These are phyloP conservation scores for Geophilus truncorum DNA, from an alignment of 2,888 invertebrate genomes.

Conservation along the genomic window DNA sequence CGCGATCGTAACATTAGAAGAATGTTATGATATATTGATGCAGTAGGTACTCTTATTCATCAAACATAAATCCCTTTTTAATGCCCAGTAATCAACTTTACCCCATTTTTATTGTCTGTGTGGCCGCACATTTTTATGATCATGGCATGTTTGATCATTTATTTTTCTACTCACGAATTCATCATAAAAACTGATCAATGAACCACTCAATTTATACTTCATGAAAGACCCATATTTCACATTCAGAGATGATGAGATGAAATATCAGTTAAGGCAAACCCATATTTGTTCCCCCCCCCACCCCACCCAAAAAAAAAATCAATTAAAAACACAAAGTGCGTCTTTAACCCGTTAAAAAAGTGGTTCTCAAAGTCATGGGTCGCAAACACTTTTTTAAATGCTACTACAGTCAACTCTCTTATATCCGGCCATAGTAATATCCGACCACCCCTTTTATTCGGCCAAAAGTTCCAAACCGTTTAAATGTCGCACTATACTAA, in stretches of 20 bases:
- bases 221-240: background rate
- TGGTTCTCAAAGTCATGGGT: too few relatives aligned
- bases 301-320: too few relatives aligned
- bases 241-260: background rate
- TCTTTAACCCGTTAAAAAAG: too few relatives aligned
- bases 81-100: background rate
- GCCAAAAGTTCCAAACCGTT: too few relatives aligned
- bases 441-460: too few relatives aligned
- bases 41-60: background rate
- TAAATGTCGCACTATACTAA: too few relatives aligned
- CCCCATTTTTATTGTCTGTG: background rate
- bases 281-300: too few relatives aligned
- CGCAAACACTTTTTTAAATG: too few relatives aligned
- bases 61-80: background rate
- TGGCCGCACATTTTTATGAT: background rate
- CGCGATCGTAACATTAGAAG: background rate
- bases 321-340: background rate
- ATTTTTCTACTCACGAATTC: background rate
- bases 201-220: background rate
- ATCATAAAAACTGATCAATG: background rate
- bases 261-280: too few relatives aligned
- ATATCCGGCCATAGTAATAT: too few relatives aligned
- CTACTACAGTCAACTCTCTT: too few relatives aligned
- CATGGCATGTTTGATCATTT: background rate
- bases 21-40: background rate